Base-by-base conservation (phyloP, 2,113 vertebrate genomes). In the Helogale parvula region DNA sequence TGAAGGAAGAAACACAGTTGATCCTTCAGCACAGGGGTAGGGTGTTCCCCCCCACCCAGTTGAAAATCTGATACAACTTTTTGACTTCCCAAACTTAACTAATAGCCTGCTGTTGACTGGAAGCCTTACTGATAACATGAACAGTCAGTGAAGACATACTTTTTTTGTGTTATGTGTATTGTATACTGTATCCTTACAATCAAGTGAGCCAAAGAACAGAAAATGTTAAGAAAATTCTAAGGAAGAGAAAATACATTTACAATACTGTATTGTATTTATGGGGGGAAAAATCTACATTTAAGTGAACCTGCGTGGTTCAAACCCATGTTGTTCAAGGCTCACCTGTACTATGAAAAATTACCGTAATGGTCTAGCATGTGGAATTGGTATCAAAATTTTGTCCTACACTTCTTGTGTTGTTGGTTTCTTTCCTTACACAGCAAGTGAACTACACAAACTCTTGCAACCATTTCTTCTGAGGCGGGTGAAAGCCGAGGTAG, bases 381-480 rank as follows among this genome's bases (percentile, higher is more conserved):
- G 66, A 93, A 82, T 41, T 52, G n/a, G 2, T 35, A 13, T 80
- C 63, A 82, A 87, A 72, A 54, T 50, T 85, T 57, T 47, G n/a
- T 69, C 45, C 13, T 45, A 15, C 9, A 60, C 23, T 25, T 15
- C 7, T 29, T 52, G 3, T 65, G 25, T 52, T 90, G 41, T 76
- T 77, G 68, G 72, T 52, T 47, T 76, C 19, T 83, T 33, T 68
- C 12, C 15, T 38, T 63, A 10, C 65, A 5, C 57, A 99, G 99
- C 99, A 15, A 97, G 98, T 65, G 99, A 99, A 96, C 98, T 99
- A 29, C 99, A 99, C 94, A 97, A 86, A 66, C 92, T 99, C 86
- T 98, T 99, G 96, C 99, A 99, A 98, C 99, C 99, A 0, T 99
- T 99, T 98, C 98, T 99, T 82, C 99, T 99, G 41, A 99, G 99